These are phyloP conservation scores for Notodonta ziczac DNA, from an alignment of 2,888 invertebrate species.

Conservation along the genomic window DNA sequence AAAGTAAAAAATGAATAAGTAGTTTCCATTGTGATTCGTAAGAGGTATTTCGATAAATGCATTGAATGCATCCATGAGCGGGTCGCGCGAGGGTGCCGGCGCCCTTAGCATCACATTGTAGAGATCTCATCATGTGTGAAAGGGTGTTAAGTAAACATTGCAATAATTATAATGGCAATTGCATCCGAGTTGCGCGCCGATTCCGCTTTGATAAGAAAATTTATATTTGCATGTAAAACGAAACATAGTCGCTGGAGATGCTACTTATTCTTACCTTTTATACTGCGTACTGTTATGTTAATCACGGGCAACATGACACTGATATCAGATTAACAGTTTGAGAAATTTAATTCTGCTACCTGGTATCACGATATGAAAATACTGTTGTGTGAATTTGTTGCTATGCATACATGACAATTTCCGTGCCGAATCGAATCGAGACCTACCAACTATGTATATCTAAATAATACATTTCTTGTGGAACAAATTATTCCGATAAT, in stretches of 20 bases:
- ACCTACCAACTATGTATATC: too few relatives aligned
- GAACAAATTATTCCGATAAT: too few relatives aligned
- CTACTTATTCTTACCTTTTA: conserved; percentile 71
- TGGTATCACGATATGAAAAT: conserved; percentile 22
- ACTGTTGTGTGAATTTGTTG: conserved; percentile 2
- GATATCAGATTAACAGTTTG: conserved; percentile 79
- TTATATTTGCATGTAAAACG: conserved; percentile 79
- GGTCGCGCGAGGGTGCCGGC: conserved; percentile 46
- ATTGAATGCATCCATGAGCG: conserved; percentile 40
- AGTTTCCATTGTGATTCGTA: conserved; percentile 50
- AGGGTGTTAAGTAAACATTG: conserved; percentile 86
- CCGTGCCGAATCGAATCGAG: too few relatives aligned
- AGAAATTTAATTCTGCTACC: conserved; percentile 57
- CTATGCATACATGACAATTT: neutral
- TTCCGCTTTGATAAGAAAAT: conserved; percentile 74
- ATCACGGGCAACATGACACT: conserved; percentile 78
- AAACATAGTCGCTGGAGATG: conserved; percentile 60
- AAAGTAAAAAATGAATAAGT: conserved; percentile 28
- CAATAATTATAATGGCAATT: conserved; percentile 83
- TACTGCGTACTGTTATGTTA: conserved; percentile 75
- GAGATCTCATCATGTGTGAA: conserved; percentile 81
- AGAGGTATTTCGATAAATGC: conserved; percentile 57
- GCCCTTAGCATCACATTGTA: conserved; percentile 66
- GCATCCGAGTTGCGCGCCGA: conserved; percentile 68
- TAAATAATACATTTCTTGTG: too few relatives aligned